phyloP scores from a whole-genome alignment of 2,113 vertebrate species.

The Alexandromys fortis region DNA sequence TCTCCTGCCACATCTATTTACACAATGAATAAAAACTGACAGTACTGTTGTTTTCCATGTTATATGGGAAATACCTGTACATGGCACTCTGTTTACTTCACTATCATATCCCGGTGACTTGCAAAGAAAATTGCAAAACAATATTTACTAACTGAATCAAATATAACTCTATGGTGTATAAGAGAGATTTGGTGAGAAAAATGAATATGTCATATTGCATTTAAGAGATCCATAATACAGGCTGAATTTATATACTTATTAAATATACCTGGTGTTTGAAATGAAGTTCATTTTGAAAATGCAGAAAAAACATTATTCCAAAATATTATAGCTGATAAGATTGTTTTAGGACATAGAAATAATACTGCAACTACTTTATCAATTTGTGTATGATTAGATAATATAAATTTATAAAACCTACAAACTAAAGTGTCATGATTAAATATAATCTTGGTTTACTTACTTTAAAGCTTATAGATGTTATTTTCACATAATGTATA shows the following conservation, averaged over 20 bases:
- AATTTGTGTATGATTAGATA: slow-evolving; percentile 46
- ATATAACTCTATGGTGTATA: neutral
- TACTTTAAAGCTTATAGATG: slow-evolving; percentile 48
- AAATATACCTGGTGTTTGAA: neutral
- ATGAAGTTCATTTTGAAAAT: neutral
- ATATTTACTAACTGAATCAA: neutral
- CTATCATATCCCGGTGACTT: neutral
- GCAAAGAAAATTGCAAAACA: neutral
- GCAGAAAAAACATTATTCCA: neutral
- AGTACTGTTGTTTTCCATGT: neutral
- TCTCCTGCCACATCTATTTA: neutral
- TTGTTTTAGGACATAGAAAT: slow-evolving; percentile 53
- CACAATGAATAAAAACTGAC: too few species aligned
- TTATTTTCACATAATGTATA: slow-evolving; percentile 66
- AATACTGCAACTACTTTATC: neutral
- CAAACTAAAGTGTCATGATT: slow-evolving; percentile 41
- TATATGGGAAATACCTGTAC: neutral
- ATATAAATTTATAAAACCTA: slow-evolving; percentile 60
- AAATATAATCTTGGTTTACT: slow-evolving; percentile 47
- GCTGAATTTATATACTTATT: neutral
- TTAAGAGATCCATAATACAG: neutral
- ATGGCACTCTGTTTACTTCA: neutral
- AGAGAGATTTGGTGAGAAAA: neutral
- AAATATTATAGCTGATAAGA: neutral
- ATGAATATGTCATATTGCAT: neutral